Percentiles rank a stretch among this genome's conserved stretches.
These are phyloP conservation scores for Protonemura montana DNA, from an alignment of 2,888 invertebrate species.

Conservation along the genomic window DNA sequence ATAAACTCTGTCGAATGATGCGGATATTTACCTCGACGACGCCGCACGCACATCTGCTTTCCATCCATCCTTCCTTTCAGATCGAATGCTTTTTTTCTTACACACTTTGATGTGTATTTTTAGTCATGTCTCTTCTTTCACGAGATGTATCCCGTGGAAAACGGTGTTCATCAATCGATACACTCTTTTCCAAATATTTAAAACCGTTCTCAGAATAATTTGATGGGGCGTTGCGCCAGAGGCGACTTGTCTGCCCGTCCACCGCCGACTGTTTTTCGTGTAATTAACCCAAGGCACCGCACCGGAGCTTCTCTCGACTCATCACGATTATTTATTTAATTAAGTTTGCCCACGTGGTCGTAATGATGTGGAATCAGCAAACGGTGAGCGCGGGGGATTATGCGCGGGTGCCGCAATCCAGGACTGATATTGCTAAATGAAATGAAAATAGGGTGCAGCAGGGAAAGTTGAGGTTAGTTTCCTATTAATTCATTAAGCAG, in stretches of 20 bases:
- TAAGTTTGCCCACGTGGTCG: background rate
- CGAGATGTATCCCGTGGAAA: background rate
- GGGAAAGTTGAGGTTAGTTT: conserved; percentile 37
- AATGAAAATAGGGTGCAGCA: conserved; percentile 30
- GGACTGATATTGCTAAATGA: conserved; percentile 30
- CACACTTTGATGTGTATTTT: background rate
- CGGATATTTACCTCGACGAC: conserved; percentile 14
- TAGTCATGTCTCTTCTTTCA: background rate
- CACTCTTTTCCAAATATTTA: conserved; percentile 20
- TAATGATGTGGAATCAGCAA: conserved; percentile 38
- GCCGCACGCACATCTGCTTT: background rate
- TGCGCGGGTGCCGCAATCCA: background rate
- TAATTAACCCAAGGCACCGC: background rate
- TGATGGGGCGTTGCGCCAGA: background rate
- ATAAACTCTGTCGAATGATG: background rate
- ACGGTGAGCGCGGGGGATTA: conserved; percentile 19
- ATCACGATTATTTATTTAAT: conserved; percentile 34
- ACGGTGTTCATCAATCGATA: background rate
- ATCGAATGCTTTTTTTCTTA: background rate
- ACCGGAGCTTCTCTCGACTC: background rate
- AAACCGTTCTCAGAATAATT: background rate
- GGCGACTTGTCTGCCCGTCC: background rate
- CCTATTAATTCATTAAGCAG: conserved; percentile 37
- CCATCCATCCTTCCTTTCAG: background rate
- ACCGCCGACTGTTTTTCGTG: background rate